Percentiles rank a stretch among this genome's conserved stretches.
These are phyloP conservation scores for Listronotus bonariensis DNA, from an alignment of 1,140 invertebrate species.

Conservation along the genomic window DNA sequence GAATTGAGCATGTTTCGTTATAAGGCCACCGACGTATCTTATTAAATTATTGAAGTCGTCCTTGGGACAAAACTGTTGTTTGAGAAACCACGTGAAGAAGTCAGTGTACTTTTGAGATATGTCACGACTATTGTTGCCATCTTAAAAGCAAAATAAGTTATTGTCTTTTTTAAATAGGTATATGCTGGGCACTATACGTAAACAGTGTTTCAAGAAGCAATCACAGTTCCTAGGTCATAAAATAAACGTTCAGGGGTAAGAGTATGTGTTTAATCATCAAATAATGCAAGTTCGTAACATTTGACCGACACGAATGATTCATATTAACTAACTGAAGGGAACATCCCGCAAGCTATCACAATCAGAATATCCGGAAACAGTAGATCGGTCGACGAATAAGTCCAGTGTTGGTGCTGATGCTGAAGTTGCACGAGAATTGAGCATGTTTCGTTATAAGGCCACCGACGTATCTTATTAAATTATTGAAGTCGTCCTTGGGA, in stretches of 20 bases:
- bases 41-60: conserved; percentile 56
- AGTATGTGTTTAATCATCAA: no score
- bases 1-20: conserved; percentile 75
- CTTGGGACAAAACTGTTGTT: conserved; percentile 40
- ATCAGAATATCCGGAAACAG: conserved; percentile 58
- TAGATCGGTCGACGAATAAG: conserved; percentile 41
- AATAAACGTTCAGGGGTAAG: no score
- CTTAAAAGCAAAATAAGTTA: no score
- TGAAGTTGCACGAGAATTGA: conserved; percentile 79
- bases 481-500: conserved; percentile 50
- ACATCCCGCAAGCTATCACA: conserved; percentile 82
- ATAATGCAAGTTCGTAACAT: conserved; percentile 80
- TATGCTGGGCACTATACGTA: no score
- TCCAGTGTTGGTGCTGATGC: conserved; percentile 49
- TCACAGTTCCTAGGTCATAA: no score
- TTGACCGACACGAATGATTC: conserved; percentile 89
- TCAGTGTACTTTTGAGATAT: conserved; percentile 61
- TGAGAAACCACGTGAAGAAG: conserved; percentile 56
- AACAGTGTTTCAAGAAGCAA: no score
- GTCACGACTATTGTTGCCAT: conserved; percentile 63
- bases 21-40: conserved; percentile 60
- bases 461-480: conserved; percentile 59
- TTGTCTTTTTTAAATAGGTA: no score
- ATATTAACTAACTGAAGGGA: conserved; percentile 86
- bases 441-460: conserved; percentile 70